Base-by-base conservation (phyloP, 2,888 invertebrate genomes). In the Platycheirus albimanus region DNA sequence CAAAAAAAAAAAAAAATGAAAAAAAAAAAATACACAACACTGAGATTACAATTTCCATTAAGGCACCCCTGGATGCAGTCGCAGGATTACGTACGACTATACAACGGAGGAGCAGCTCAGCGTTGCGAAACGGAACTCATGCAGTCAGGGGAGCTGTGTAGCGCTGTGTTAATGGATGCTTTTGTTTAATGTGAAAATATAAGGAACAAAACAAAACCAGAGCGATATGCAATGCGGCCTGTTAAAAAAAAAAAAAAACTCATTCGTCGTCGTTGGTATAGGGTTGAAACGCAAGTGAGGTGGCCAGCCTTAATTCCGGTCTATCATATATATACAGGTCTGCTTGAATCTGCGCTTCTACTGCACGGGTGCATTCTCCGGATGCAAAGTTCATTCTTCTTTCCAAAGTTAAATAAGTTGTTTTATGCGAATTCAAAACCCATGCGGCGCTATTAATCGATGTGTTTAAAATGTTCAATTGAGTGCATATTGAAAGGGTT, bases 391-490 rank as follows among this genome's bases (percentile, higher is more conserved):
- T 83, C 72, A 74, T 78, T 83, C 83, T 83, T 83, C 78, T 69
- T 78, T 78, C 43, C 41, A 78, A 63, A 83, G 78, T 78, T 83
- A 83, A 83, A 83, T 74, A 83, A 83, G 72, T 83, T 72, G 83
- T 78, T 78, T 78, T 74, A 78, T 83, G 64, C 83, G 83, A 83
- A 83, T 78, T 69, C 83, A 83, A 78, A 83, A 78, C 64, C 72
- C 78, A 78, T 83, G 83, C 83, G 72, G 83, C 69, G 83, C 78
- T 78, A 78, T 83, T 83, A 78, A 83, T 83, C 83, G 83, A 83
- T 83, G 83, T 83, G 83, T 78, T 83, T 78, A 78, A 83, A 83
- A 83, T 83, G 83, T 74, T 83, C 83, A 83, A 83, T 83, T 83
- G 83, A 83, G 83, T 83, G 83, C 78, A 83, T 83, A 78, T 74